These are phyloP conservation scores for Galerucella nymphaeae DNA, from an alignment of 2,888 invertebrate species.

Conservation along the genomic window DNA sequence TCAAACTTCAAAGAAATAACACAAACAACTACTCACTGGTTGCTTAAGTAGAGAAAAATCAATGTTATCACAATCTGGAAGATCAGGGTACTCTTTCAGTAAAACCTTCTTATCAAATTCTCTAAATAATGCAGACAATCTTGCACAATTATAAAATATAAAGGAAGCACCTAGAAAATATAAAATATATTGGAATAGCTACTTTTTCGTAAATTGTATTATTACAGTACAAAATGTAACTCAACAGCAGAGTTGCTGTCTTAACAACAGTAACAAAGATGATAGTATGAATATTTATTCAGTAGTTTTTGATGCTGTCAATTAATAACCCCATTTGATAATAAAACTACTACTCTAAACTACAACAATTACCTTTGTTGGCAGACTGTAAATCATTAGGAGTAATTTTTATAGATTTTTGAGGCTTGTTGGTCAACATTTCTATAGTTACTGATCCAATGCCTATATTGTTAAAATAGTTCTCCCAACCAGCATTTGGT, in stretches of 20 bases:
- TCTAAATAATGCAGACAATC: constrained; percentile 74
- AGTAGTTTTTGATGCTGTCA: no score
- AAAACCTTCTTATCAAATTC: constrained; percentile 71
- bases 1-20: not conserved
- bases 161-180: constrained; percentile 74
- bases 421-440: constrained; percentile 74
- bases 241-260: no score
- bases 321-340: no score
- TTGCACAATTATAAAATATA: constrained; percentile 82
- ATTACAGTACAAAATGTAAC: no score
- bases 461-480: constrained; percentile 72
- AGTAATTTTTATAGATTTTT: constrained; percentile 70
- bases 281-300: no score
- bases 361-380: constrained; percentile 49
- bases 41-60: constrained; percentile 74
- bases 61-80: constrained; percentile 70
- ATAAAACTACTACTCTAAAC: no score
- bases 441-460: constrained; percentile 76
- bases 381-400: constrained; percentile 50
- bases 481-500: constrained; percentile 67
- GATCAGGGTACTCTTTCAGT: constrained; percentile 69
- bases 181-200: constrained; percentile 14
- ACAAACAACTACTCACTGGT: constrained; percentile 67
- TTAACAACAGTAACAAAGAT: no score
- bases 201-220: no score